Evolutionary conservation across 64 coral and sea anemone genomes (phyloP).

Genomic region (Actinia tenebrosa): DNA sequence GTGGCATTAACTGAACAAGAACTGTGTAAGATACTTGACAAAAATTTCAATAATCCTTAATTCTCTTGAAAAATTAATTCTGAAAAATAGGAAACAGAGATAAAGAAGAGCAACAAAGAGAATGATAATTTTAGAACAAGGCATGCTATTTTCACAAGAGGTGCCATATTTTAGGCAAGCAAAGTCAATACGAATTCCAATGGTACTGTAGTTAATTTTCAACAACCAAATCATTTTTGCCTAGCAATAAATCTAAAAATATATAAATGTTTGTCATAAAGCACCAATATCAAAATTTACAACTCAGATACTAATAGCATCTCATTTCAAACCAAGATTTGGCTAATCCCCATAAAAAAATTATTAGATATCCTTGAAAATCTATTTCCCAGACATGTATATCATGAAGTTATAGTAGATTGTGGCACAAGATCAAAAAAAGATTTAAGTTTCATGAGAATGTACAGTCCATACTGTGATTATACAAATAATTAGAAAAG

Average conservation of each 20-base stretch:
- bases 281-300: neutral
- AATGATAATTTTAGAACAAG: neutral
- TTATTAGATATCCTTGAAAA: neutral
- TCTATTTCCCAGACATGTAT: neutral
- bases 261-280: no score
- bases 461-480: neutral
- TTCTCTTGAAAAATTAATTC: neutral
- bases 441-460: neutral
- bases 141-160: neutral
- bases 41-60: conserved; percentile 4
- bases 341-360: neutral
- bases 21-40: conserved; percentile 1
- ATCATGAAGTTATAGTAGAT: neutral
- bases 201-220: no score
- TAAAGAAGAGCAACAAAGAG: neutral
- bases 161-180: no score
- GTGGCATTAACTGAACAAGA: conserved; percentile 2
- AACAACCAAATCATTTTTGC: no score
- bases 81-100: neutral
- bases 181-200: no score
- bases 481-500: neutral
- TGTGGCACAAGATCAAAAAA: neutral
- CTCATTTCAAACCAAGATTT: neutral
- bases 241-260: no score
- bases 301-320: no score